These are phyloP conservation scores for Neosalanx taihuensis DNA, from an alignment of 2,797 vertebrate genomes.

Conservation along the genomic window DNA sequence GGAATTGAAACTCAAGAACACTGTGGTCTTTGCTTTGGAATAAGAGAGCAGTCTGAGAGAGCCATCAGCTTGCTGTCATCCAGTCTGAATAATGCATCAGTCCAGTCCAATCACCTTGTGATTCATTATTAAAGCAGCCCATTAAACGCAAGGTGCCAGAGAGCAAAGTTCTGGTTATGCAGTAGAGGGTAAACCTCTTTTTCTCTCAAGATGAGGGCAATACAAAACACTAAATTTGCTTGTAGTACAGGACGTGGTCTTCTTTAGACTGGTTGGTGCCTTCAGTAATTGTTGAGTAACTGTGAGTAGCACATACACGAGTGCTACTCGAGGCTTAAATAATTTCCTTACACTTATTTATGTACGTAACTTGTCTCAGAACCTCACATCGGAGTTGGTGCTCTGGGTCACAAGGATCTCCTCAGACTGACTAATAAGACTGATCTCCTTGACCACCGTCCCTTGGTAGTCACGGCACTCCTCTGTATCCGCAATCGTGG, in stretches of 20 bases:
- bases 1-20: constrained; percentile 16
- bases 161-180: constrained; percentile 12
- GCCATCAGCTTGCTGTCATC: constrained; percentile 45
- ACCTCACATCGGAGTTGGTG: constrained; percentile 29
- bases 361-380: not conserved
- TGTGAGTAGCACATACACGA: not conserved
- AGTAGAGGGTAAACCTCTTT: not conserved
- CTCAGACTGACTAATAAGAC: constrained; percentile 58
- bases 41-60: constrained; percentile 30
- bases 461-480: constrained; percentile 57
- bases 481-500: constrained; percentile 56
- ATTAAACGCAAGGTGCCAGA: constrained; percentile 34
- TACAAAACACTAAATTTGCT: not conserved
- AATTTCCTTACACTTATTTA: not conserved
- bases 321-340: not conserved
- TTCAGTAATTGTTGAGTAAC: not conserved
- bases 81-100: constrained; percentile 63
- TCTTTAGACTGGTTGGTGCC: not conserved
- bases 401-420: constrained; percentile 49
- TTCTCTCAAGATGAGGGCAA: not conserved
- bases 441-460: constrained; percentile 66
- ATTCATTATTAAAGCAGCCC: constrained; percentile 69
- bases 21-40: constrained; percentile 35
- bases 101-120: constrained; percentile 63
- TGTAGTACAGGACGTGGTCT: not conserved